Evolutionary conservation across 2,797 vertebrate genomes (phyloP).

Genomic region (Spinibarbus caldwelli): DNA sequence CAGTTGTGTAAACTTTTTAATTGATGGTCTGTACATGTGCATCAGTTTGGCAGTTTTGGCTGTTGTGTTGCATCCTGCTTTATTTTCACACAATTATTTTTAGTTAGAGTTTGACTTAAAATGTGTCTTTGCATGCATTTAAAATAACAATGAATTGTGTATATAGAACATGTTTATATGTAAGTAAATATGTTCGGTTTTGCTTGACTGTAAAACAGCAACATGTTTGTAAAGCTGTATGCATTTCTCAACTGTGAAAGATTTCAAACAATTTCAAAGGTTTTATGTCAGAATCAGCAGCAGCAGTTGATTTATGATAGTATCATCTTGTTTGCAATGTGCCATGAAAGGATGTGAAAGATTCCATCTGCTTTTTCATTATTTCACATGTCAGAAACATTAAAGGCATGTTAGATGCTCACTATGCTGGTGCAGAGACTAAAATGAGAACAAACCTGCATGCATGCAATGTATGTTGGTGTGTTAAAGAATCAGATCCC

Average conservation of each 20-base stretch:
- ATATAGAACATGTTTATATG: not conserved
- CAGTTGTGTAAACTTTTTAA: not conserved
- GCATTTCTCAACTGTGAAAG: not conserved
- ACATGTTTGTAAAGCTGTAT: slow-evolving; percentile 19
- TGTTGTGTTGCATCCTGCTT: not conserved
- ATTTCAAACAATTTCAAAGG: not conserved
- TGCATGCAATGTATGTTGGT: too few relatives aligned
- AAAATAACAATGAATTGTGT: not conserved
- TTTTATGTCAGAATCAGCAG: not conserved
- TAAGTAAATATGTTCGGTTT: not conserved
- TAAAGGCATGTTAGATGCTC: slow-evolving; percentile 1
- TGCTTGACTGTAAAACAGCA: not conserved
- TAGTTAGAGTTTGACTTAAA: not conserved
- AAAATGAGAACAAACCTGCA: too few relatives aligned
- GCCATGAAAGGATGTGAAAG: not conserved
- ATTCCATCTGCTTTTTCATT: slow-evolving; percentile 1
- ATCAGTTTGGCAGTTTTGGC: not conserved
- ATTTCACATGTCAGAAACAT: slow-evolving; percentile 7
- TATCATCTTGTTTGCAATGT: slow-evolving; percentile 15
- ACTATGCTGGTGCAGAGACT: too few relatives aligned
- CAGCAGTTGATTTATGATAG: slow-evolving; percentile 1
- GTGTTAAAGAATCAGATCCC: too few relatives aligned
- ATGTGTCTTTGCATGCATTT: not conserved
- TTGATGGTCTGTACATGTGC: not conserved
- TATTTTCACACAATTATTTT: not conserved